Conservation (phyloP, 2,888 invertebrate species). For the Patella pellucida region DNA sequence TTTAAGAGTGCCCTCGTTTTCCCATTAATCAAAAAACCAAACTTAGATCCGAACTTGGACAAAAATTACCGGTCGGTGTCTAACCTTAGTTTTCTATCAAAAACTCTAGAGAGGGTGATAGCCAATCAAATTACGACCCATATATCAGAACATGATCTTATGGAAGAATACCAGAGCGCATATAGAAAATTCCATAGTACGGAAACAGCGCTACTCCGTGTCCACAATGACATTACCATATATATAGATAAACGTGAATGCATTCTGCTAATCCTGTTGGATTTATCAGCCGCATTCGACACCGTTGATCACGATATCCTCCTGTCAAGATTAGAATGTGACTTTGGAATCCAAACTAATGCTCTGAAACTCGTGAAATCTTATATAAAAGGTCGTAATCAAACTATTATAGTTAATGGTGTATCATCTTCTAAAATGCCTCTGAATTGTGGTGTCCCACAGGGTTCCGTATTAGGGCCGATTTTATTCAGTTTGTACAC, state of each 20-base stretch:
- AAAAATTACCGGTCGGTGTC: neutral
- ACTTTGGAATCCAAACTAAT: neutral
- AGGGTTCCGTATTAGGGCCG: neutral
- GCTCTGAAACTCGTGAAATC: neutral
- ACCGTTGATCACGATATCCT: neutral
- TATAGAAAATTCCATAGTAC: no score
- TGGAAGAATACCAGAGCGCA: no score
- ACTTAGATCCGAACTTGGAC: neutral
- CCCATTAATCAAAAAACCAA: neutral
- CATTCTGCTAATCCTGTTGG: neutral
- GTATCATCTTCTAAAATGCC: neutral
- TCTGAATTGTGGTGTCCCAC: neutral
- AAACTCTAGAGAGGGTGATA: no score
- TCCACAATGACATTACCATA: no score
- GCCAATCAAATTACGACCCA: no score
- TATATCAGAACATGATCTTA: no score
- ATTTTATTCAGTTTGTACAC: neutral
- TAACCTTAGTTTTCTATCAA: neutral
- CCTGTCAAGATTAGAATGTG: neutral
- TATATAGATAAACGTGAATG: no score
- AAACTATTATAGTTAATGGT: neutral
- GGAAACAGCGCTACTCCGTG: no score
- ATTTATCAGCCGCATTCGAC: neutral
- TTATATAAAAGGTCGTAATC: neutral
- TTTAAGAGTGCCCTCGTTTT: neutral